Base-by-base conservation (phyloP, 2,113 vertebrate species). In the Pedetes capensis region DNA sequence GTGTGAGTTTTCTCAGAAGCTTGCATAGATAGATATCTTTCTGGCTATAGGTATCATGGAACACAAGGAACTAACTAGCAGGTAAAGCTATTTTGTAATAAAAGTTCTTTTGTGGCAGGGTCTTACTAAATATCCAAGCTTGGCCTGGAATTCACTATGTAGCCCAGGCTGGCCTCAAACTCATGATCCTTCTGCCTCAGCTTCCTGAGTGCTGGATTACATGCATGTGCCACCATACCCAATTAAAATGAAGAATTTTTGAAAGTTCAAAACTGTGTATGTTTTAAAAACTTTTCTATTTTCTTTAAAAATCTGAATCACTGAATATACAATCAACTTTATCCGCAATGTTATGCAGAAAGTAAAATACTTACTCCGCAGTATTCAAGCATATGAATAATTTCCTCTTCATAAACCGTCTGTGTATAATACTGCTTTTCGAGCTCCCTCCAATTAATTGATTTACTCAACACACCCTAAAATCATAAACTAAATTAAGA, bases 361-460 rank as follows among this genome's bases (percentile, higher is more conserved):
- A 96, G 91, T 57, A 96, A 85, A 81, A 59, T 93, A 98, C 99
- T 96, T 98, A 99, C 99, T 98, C 99, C 99, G 97, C 99, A 99
- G 97, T 99, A 99, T 96, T 99, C 99, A 97, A 99, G 98, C 98
- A 99, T 98, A 78, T 99, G 98, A 95, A 99, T 98, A 94, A 99
- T 99, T 98, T 99, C 99, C 96, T 99, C 98, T 97, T 99, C 99
- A 97, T 99, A 99, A 78, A 99, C 99, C 1, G 99, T 98, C 87
- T 99, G 98, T 10, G 99, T 97, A 61, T 99, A 99, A 97, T 99
- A 99, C 87, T 99, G 99, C 95, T 99, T 99, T 97, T 99, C 99
- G 74, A 99, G 98, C 96, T 99, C 99, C 29, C 98, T 98, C 99
- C 99, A 99, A 97, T 99, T 99, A 93, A 99, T 98, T n/a, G 99